Percentiles rank a stretch among this genome's conserved stretches.
Conservation (phyloP, 1,140 invertebrate genomes). For the Sesamia nonagrioides region DNA sequence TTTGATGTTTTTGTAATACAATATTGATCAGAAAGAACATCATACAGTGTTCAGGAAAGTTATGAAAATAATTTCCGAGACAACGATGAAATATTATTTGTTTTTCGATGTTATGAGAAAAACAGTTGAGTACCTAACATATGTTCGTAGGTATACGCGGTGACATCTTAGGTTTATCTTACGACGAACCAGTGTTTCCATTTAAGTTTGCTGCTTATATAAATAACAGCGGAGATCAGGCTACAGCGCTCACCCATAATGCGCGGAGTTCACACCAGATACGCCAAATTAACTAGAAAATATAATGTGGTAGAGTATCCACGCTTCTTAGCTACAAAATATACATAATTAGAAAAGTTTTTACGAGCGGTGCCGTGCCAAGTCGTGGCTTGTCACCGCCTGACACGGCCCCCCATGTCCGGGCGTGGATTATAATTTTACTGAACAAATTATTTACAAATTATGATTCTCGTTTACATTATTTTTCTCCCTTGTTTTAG, state of each 20-base stretch:
- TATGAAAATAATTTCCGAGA: slow-evolving; percentile 9
- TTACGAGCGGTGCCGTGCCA: slow-evolving; percentile 76
- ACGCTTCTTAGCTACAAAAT: slow-evolving; percentile 84
- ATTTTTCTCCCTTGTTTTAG: slow-evolving; percentile 40
- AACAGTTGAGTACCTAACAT: slow-evolving; percentile 3
- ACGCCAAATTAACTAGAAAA: slow-evolving; percentile 79
- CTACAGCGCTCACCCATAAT: slow-evolving; percentile 46
- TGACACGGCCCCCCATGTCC: slow-evolving; percentile 82
- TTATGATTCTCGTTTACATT: slow-evolving; percentile 72
- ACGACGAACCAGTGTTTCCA: slow-evolving; percentile 57
- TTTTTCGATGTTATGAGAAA: slow-evolving; percentile 23
- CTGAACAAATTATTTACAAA: slow-evolving; percentile 83
- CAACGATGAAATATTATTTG: not conserved
- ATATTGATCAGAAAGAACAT: not conserved
- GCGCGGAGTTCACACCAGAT: slow-evolving; percentile 55
- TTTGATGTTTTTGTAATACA: not conserved
- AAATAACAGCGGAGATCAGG: slow-evolving; percentile 57
- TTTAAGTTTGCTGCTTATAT: slow-evolving; percentile 61
- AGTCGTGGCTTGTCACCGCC: slow-evolving; percentile 80
- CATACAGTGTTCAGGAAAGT: not conserved
- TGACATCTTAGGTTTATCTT: slow-evolving; percentile 54
- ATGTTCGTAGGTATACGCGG: not conserved
- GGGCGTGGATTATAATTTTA: slow-evolving; percentile 81
- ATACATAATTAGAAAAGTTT: slow-evolving; percentile 87
- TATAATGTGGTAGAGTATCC: slow-evolving; percentile 75